phyloP scores from a whole-genome alignment of 1,140 invertebrate genomes.

The Halictus rubicundus region DNA sequence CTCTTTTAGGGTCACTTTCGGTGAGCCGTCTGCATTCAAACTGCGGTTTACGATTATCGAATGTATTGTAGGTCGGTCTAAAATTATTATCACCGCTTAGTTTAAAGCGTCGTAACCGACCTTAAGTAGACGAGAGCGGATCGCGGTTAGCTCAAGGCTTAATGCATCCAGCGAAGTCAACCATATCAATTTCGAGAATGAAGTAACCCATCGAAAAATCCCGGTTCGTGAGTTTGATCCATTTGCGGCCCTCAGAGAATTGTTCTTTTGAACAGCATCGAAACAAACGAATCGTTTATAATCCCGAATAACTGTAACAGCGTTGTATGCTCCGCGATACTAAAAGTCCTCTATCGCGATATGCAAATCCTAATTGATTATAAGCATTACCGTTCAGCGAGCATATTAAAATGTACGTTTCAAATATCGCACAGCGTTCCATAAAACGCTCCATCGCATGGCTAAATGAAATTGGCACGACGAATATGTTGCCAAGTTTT shows the following conservation, averaged over 20 bases:
- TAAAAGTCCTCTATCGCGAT: neutral
- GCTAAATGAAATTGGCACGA: slow-evolving; percentile 22
- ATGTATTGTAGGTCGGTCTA: slow-evolving; percentile 4
- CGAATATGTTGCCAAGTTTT: slow-evolving; percentile 42
- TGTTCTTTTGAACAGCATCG: neutral
- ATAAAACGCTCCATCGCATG: neutral
- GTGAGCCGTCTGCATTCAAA: slow-evolving; percentile 43
- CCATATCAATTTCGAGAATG: too few species aligned
- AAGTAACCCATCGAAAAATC: too few species aligned
- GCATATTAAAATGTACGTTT: neutral
- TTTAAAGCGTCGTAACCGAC: neutral
- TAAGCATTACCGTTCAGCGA: neutral
- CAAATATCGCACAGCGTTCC: neutral
- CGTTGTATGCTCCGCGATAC: neutral
- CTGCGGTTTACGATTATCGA: slow-evolving; percentile 38
- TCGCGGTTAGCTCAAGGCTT: slow-evolving; percentile 6
- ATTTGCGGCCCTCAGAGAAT: too few species aligned
- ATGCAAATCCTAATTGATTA: neutral
- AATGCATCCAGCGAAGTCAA: neutral
- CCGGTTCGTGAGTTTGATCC: too few species aligned
- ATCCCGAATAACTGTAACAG: neutral
- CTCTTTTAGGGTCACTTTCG: slow-evolving; percentile 59
- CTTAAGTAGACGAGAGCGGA: neutral
- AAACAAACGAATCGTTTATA: neutral
- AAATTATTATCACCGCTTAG: slow-evolving; percentile 36